These are phyloP conservation scores for Loriculus beryllinus DNA, from an alignment of 2,797 vertebrate species.

Conservation along the genomic window DNA sequence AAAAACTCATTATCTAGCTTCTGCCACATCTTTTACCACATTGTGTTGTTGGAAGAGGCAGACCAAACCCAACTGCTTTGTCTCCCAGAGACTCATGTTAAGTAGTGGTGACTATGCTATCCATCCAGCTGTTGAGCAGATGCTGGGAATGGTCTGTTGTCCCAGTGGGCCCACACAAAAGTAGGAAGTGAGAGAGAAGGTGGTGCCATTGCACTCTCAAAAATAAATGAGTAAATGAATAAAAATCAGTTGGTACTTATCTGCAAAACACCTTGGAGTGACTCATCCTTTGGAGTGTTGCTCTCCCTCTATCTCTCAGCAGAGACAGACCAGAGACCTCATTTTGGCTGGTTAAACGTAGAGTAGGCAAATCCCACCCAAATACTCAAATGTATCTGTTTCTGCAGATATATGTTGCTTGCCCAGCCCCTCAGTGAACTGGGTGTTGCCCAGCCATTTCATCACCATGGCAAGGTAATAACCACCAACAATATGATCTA, in stretches of 20 bases:
- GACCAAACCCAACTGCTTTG: not conserved
- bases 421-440: not conserved
- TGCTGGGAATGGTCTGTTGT: not conserved
- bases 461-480: not conserved
- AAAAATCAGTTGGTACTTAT: not conserved
- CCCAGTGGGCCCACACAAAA: not conserved
- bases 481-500: not conserved
- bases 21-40: not conserved
- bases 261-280: not conserved
- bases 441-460: not conserved
- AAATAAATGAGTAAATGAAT: not conserved
- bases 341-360: not conserved
- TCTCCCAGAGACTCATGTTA: not conserved
- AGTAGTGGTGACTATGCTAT: not conserved
- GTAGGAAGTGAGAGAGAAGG: not conserved
- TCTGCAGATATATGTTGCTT: not conserved
- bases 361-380: not conserved
- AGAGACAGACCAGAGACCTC: not conserved
- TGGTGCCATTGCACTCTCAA: not conserved
- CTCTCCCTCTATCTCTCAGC: not conserved
- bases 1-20: not conserved
- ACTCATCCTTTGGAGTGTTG: not conserved
- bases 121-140: not conserved
- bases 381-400: accelerated
- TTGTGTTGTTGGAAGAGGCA: not conserved